A percentile compares a stretch with the other conserved stretches of the same genome.
phyloP scores from a whole-genome alignment of 2,113 vertebrate genomes.

The Cathartes aura region DNA sequence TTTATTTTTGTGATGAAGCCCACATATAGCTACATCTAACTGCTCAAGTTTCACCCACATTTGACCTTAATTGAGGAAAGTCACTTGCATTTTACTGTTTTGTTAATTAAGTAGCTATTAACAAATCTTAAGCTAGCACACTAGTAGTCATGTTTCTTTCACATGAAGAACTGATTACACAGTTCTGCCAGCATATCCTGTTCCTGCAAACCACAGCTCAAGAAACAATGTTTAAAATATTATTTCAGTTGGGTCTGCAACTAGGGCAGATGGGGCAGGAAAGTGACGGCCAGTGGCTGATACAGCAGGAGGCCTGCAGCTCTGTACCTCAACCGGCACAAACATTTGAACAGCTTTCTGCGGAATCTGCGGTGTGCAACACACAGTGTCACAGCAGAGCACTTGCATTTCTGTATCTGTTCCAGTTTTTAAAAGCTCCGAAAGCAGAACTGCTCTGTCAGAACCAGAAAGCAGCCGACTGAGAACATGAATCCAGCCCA shows the following conservation, averaged over 20 bases:
- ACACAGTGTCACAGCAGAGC: not conserved
- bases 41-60: slow-evolving; percentile 1
- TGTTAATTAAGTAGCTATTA: slow-evolving; percentile 1
- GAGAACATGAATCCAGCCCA: not conserved
- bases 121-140: not conserved
- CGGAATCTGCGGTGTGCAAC: rapidly evolving
- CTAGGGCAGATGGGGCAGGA: slow-evolving; percentile 4
- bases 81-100: not conserved
- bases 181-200: slow-evolving; percentile 48
- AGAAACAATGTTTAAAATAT: not conserved
- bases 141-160: not conserved
- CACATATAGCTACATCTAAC: not conserved
- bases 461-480: not conserved
- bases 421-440: not conserved
- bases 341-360: not conserved
- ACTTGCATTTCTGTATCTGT: not conserved
- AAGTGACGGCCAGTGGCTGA: not conserved
- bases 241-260: slow-evolving; percentile 24
- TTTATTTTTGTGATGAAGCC: slow-evolving; percentile 59
- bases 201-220: slow-evolving; percentile 29
- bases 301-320: not conserved
- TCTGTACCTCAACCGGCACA: not conserved
- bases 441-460: slow-evolving; percentile 21
- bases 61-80: not conserved
- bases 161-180: slow-evolving; percentile 31